Conservation (phyloP, 2,797 vertebrate genomes). For the Eurystomus glaucurus region DNA sequence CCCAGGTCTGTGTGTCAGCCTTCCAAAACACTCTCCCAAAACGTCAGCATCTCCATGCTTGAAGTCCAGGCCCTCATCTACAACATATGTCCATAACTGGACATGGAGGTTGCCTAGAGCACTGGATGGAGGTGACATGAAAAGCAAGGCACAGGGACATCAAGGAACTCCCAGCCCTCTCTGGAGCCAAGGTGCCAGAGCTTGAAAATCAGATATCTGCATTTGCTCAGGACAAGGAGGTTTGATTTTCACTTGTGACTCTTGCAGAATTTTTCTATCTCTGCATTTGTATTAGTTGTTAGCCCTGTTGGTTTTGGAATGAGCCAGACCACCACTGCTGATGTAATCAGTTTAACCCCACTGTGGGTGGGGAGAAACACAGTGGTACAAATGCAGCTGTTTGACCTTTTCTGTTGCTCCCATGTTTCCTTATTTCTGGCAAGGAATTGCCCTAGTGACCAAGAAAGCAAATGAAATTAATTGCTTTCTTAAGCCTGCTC, state of each 20-base stretch:
- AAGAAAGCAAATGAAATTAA: background rate
- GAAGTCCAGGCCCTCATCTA: background rate
- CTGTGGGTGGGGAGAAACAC: background rate
- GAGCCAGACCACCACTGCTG: background rate
- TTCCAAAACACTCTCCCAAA: background rate
- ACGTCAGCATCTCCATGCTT: fast-evolving
- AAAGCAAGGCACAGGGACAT: fast-evolving
- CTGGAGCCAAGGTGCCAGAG: background rate
- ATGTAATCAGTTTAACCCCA: background rate
- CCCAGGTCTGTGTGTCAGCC: fast-evolving
- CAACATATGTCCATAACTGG: fast-evolving
- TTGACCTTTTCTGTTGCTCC: background rate
- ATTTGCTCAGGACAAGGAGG: background rate
- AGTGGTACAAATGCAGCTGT: fast-evolving
- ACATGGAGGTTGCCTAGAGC: background rate
- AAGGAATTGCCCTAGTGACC: background rate
- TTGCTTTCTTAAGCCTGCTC: background rate
- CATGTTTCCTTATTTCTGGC: fast-evolving
- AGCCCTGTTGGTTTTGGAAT: background rate
- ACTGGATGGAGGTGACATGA: background rate
- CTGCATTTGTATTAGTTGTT: background rate
- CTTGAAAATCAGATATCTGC: background rate
- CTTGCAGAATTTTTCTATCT: background rate
- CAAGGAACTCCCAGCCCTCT: fast-evolving
- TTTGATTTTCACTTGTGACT: background rate